Evolutionary conservation across 2,113 vertebrate species (phyloP).

Genomic region (Antechinus flavipes): DNA sequence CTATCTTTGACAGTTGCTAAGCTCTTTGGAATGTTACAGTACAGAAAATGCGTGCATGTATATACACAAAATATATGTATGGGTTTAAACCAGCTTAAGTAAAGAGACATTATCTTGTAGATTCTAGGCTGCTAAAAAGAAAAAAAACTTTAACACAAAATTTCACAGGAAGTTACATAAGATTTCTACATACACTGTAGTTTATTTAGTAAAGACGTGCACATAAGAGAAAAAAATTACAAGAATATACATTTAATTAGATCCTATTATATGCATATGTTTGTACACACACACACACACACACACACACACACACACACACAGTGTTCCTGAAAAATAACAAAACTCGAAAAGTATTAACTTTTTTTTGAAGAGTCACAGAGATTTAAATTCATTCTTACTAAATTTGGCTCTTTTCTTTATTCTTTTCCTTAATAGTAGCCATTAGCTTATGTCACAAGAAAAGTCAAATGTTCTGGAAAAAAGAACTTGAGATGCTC

Average conservation of each 20-base stretch:
- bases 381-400: not conserved
- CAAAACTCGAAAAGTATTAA: too few relatives aligned
- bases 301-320: not conserved
- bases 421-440: not conserved
- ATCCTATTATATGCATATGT: not conserved
- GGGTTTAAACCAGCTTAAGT: not conserved
- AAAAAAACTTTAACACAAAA: slow-evolving; percentile 12
- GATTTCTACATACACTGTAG: not conserved
- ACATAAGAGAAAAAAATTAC: not conserved
- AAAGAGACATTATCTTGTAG: slow-evolving; percentile 54
- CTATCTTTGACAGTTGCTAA: slow-evolving; percentile 58
- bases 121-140: slow-evolving; percentile 47
- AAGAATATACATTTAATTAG: not conserved
- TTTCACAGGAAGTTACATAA: not conserved
- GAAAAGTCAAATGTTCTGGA: not conserved
- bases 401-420: not conserved
- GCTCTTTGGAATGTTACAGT: slow-evolving; percentile 66
- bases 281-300: not conserved
- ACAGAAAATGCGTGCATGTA: slow-evolving; percentile 40
- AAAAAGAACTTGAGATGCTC: not conserved
- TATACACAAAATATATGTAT: not conserved
- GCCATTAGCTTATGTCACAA: not conserved
- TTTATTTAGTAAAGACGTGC: not conserved
- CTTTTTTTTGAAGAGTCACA: not conserved
- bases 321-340: not conserved